Evolutionary conservation across 1,140 invertebrate species (phyloP).

Genomic region (Macrocentrus cingulum): DNA sequence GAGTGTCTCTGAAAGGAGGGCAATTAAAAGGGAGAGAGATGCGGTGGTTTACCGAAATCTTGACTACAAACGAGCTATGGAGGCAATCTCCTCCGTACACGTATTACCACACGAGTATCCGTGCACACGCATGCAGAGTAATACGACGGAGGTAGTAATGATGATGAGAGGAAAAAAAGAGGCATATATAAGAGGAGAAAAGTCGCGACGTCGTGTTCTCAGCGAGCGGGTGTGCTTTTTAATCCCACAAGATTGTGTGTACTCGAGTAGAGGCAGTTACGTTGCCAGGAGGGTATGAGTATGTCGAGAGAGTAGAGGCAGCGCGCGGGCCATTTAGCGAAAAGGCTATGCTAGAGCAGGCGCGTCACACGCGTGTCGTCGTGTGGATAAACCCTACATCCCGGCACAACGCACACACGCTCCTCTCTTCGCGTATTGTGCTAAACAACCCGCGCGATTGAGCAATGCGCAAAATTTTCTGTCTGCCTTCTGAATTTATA

Average conservation of each 20-base stretch:
- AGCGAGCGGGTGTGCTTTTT: constrained; percentile 42
- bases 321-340: constrained; percentile 51
- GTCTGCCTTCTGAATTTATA: no score
- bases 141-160: constrained; percentile 12
- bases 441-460: constrained; percentile 35
- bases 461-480: constrained; percentile 1
- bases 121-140: not conserved
- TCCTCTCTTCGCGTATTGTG: constrained; percentile 41
- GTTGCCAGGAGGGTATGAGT: constrained; percentile 11
- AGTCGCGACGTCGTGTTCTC: constrained; percentile 19
- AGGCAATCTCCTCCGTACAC: constrained; percentile 26
- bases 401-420: constrained; percentile 13
- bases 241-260: constrained; percentile 51
- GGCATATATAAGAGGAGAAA: not conserved
- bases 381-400: constrained; percentile 24
- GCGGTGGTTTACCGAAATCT: constrained; percentile 45
- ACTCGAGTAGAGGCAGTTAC: constrained; percentile 28
- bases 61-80: constrained; percentile 41
- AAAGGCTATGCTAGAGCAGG: constrained; percentile 38
- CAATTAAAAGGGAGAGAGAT: constrained; percentile 38
- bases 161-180: constrained; percentile 12
- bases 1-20: constrained; percentile 29
- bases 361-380: constrained; percentile 35
- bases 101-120: constrained; percentile 25
- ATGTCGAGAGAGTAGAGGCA: constrained; percentile 4